A percentile compares a stretch with the other conserved stretches of the same genome.
Conservation (phyloP, 2,888 invertebrate species). For the Stenodema calcarata region DNA sequence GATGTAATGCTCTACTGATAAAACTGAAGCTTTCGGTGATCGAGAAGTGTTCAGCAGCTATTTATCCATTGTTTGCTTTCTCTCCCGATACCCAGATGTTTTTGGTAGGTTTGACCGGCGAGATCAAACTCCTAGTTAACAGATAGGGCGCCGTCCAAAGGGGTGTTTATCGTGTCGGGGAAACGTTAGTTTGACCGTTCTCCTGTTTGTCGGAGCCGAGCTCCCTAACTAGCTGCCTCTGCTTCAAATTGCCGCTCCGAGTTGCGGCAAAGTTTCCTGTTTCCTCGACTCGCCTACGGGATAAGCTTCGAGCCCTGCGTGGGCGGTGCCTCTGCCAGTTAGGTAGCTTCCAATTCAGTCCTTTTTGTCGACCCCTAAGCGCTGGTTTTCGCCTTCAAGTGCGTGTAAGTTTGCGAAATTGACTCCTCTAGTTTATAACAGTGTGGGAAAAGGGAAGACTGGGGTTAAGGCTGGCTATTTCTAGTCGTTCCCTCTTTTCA, state of each 20-base stretch:
- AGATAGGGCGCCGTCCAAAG: background rate
- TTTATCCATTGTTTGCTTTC: background rate
- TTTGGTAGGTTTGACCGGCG: background rate
- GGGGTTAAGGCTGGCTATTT: too few species aligned
- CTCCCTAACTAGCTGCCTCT: background rate
- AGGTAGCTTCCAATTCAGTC: background rate
- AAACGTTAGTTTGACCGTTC: conserved; percentile 19
- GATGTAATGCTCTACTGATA: too few species aligned
- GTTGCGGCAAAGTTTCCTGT: background rate
- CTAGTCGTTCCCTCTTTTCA: too few species aligned
- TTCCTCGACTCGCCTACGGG: background rate
- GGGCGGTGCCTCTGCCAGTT: background rate
- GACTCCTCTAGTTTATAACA: background rate
- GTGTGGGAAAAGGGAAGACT: too few species aligned
- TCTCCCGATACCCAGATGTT: background rate
- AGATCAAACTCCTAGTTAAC: background rate
- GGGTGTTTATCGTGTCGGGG: conserved; percentile 16
- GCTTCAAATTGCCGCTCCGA: background rate
- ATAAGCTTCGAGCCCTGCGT: background rate
- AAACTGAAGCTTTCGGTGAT: too few species aligned
- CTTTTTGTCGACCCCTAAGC: background rate
- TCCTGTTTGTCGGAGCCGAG: background rate
- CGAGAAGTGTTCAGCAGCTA: background rate
- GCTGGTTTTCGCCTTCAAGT: background rate
- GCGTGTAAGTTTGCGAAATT: background rate